Evolutionary conservation across 1,140 invertebrate genomes (phyloP).

Genomic region (Drosophila navojoa): DNA sequence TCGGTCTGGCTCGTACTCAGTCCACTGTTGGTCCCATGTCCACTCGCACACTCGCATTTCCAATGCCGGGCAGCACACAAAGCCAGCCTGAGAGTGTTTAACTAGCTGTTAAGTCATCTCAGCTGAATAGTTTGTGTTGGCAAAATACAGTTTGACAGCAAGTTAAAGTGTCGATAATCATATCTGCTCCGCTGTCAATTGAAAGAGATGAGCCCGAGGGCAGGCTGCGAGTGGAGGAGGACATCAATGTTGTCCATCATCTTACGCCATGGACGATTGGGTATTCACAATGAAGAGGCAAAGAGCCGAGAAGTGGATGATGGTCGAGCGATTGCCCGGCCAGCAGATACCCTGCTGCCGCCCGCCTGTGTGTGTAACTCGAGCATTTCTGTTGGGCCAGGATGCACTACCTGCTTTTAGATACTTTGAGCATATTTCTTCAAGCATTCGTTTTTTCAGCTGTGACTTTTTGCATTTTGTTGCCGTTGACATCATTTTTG

Average conservation of each 20-base stretch:
- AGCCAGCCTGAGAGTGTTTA: background rate
- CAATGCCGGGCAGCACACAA: too few species aligned
- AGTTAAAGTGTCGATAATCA: background rate
- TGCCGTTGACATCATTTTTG: conserved; percentile 67
- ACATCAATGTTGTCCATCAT: background rate
- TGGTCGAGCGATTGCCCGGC: background rate
- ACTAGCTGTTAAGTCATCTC: background rate
- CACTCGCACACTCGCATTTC: too few species aligned
- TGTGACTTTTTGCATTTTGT: conserved; percentile 31
- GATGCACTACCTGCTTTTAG: background rate
- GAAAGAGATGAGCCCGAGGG: background rate
- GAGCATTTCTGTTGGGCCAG: background rate
- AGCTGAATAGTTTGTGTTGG: background rate
- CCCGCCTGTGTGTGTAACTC: background rate
- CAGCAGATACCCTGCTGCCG: background rate
- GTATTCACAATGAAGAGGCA: too few species aligned
- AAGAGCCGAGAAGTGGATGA: too few species aligned
- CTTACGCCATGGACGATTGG: background rate
- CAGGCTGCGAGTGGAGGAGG: background rate
- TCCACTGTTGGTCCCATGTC: too few species aligned
- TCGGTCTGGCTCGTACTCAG: too few species aligned
- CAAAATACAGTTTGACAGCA: background rate
- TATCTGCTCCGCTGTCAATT: background rate
- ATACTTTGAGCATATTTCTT: background rate
- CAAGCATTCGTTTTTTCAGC: background rate